These are phyloP conservation scores for Platysternon megacephalum DNA, from an alignment of 2,113 vertebrate species.

Conservation along the genomic window DNA sequence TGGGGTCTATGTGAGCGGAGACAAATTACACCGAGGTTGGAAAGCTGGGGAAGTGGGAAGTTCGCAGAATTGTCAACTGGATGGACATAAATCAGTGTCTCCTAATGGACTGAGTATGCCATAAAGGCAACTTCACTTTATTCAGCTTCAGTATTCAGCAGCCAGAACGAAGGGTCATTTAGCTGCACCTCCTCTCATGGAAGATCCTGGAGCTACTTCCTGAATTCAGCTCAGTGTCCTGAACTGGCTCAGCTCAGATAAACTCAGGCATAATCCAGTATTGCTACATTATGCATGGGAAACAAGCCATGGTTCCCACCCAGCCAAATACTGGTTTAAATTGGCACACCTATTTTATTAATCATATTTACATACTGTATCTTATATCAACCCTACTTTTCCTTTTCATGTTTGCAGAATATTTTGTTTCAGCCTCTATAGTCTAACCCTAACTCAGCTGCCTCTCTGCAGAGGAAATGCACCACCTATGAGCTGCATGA, in stretches of 20 bases:
- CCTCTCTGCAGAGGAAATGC: not conserved
- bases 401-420: not conserved
- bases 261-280: not conserved
- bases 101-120: not conserved
- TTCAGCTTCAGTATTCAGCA: not conserved
- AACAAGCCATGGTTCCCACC: not conserved
- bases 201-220: not conserved
- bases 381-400: not conserved
- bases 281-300: not conserved
- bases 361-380: not conserved
- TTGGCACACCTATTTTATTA: not conserved
- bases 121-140: not conserved
- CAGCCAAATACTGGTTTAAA: conserved; percentile 7
- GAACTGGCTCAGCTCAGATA: not conserved
- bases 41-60: not conserved
- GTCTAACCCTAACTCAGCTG: not conserved
- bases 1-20: not conserved
- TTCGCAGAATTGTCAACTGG: not conserved
- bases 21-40: not conserved
- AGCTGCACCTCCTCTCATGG: not conserved
- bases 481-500: rapidly evolving
- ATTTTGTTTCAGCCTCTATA: not conserved
- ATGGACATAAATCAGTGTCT: not conserved
- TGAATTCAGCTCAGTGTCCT: not conserved
- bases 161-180: not conserved